Conservation (phyloP, 2,797 vertebrate species). For the Pipistrellus kuhlii region DNA sequence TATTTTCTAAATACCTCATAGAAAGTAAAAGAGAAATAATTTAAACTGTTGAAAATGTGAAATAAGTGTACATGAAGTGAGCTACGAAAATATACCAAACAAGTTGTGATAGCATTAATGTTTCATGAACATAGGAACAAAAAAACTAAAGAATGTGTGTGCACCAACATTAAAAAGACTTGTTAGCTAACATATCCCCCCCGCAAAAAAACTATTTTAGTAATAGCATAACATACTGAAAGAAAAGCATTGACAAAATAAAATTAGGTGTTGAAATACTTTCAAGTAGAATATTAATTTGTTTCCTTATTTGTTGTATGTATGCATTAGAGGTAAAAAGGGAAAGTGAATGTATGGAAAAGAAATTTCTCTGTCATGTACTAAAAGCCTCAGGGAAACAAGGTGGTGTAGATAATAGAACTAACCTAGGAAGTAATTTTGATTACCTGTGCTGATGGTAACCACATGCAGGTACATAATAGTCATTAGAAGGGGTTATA, state of each 20-base stretch:
- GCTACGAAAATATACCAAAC: background rate
- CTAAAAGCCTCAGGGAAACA: background rate
- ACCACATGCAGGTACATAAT: background rate
- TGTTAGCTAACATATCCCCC: background rate
- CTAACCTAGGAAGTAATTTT: background rate
- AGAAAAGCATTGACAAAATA: background rate
- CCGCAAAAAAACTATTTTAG: background rate
- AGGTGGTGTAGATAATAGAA: background rate
- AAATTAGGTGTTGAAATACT: background rate
- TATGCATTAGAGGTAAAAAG: background rate
- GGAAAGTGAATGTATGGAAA: background rate
- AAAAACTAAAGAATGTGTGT: background rate
- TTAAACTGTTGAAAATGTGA: constrained; percentile 16
- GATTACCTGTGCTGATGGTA: background rate
- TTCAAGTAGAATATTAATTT: background rate
- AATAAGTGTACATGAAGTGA: background rate
- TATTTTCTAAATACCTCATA: background rate
- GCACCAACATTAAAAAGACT: background rate
- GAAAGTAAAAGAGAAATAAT: constrained; percentile 41
- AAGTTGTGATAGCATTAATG: background rate
- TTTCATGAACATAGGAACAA: background rate
- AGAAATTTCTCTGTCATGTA: background rate
- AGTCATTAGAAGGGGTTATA: background rate
- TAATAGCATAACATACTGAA: background rate
- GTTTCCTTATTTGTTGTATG: background rate